Base-by-base conservation (phyloP, 2,888 invertebrate species). In the Chirona hameri region DNA sequence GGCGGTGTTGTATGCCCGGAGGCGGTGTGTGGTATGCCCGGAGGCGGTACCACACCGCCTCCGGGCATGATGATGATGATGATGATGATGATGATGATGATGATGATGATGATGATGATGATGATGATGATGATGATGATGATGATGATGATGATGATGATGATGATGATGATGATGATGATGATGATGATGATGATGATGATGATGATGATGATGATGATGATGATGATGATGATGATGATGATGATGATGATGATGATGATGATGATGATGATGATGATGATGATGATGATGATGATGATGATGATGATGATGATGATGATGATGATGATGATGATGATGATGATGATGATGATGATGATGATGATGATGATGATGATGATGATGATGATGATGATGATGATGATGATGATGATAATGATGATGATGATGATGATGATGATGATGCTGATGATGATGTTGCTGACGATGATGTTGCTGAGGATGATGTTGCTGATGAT, bases 161-260 rank as follows among this genome's bases (percentile, higher is more conserved):
- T 79, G 79, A 29, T 29, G n/a, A 79, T 29, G 79, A 79, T 29
- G 31, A n/a, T 29, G 79, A 79, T 29, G n/a, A 79, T 79, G 79
- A 29, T 29, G 31, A 29, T 79, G 79, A 79, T 29, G 79, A n/a
- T 29, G 79, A n/a, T 29, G 31, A n/a, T 29, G 79, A n/a, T 29
- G n/a, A 79, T 79, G 79, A 29, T 29, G 31, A 29, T 79, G 79
- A n/a, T 79, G 79, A n/a, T 79, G 79, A n/a, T 29, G 31, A n/a
- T 79, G 79, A 79, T 29, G 31, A 79, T 79, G 79, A 29, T 29
- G 31, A 79, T 79, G 79, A 79, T 29, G n/a, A 79, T 79, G 79
- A 79, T 29, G 31, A n/a, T 29, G 31, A 79, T 29, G 31, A 79
- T 29, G 79, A 29, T 29, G 31, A 79, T 79, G 79, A 79, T 29